These are phyloP conservation scores for Pao palembangensis DNA, from an alignment of 2,113 vertebrate genomes.

Conservation along the genomic window DNA sequence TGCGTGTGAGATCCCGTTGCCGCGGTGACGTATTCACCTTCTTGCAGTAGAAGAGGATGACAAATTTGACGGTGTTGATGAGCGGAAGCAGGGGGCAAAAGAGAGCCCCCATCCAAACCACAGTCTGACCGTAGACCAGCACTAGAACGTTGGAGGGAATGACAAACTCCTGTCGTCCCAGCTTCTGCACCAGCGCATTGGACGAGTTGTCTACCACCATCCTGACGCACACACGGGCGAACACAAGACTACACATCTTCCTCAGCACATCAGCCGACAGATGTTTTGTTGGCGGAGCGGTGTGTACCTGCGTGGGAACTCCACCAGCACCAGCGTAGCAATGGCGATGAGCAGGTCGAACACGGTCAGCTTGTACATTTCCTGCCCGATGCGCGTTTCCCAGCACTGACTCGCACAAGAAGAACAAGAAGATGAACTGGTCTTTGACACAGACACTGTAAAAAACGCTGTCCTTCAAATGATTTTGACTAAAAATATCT, in stretches of 20 bases:
- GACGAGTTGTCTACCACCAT: slow-evolving; percentile 77
- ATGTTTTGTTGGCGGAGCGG: no score
- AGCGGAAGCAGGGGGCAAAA: slow-evolving; percentile 86
- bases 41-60: slow-evolving; percentile 84
- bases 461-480: no score
- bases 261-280: no score
- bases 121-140: slow-evolving; percentile 83
- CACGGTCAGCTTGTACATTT: slow-evolving; percentile 88
- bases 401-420: slow-evolving; percentile 78
- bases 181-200: slow-evolving; percentile 62
- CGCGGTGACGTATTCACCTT: slow-evolving; percentile 69
- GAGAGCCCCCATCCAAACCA: slow-evolving; percentile 85
- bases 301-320: slow-evolving; percentile 83
- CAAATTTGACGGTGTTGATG: slow-evolving; percentile 82
- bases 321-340: slow-evolving; percentile 73
- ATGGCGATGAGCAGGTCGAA: slow-evolving; percentile 84
- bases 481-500: not conserved
- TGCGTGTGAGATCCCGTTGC: not conserved
- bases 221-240: slow-evolving; percentile 57
- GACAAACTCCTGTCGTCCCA: slow-evolving; percentile 81
- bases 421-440: not conserved
- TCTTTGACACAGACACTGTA: not conserved
- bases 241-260: not conserved
- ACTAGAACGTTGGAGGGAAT: slow-evolving; percentile 81
- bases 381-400: slow-evolving; percentile 87